Evolutionary conservation across 2,888 invertebrate species (phyloP), one percentile per base, ranked within the genome.

Genomic region (Clunio marinus): DNA sequence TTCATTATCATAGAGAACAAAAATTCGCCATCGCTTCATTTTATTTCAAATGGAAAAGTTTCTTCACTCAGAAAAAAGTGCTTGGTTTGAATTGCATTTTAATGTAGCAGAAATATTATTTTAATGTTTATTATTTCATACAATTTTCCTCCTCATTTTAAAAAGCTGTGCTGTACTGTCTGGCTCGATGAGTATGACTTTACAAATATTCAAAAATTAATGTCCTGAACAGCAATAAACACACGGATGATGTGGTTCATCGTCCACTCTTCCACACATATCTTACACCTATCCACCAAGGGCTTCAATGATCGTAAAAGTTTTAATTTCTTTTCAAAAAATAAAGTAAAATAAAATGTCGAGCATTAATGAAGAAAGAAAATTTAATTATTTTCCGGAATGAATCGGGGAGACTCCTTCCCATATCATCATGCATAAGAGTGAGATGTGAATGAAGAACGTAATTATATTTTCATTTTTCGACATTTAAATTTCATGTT

Each of bases 41-140:
- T 7, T 25, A 8, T 28, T 65, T 51, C 51, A 55, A 66, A 66
- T 66, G 25, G 46, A 55, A 66, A 55, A 66, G 8, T 27, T 28
- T 63, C 24, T 22, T 5, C 41, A 32, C 10, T 28, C 24, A 17
- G 17, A n/a, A 28, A 60, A 20, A 60, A 10, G 13, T 17, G 32
- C 27, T 37, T 22, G 25, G n/a, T n/a, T 22, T 17, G 46, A 63
- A 63, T 66, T 66, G 51, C 66, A 66, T 66, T 66, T 65, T 66
- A 66, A 66, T 66, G 66, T 66, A 55, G 66, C 66, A 66, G 66
- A 66, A 66, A 66, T 66, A 66, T 66, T 66, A 66, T 66, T 66
- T 65, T 66, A 66, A 66, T 66, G 66, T 66, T 66, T 55, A 65
- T 65, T 65, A 65, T 46, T 66, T 51, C 55, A 15, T n/a, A 22